Conservation (phyloP, 2,113 vertebrate genomes). For the Condylura cristata region DNA sequence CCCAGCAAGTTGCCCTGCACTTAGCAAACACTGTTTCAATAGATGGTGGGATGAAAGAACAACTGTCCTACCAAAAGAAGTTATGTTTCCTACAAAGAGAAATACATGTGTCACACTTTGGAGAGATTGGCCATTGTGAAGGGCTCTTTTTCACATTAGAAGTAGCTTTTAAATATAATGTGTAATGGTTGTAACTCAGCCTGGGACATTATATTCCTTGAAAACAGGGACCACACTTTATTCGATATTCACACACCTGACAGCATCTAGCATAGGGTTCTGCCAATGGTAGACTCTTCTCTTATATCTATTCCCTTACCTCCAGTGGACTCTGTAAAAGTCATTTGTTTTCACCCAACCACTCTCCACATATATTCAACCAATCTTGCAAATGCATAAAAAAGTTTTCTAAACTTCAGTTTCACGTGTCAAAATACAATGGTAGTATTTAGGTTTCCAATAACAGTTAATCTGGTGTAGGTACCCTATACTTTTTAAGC, state of each 20-base stretch:
- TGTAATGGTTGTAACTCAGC: background rate
- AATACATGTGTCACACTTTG: constrained; percentile 44
- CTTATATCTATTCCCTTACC: background rate
- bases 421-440: constrained; percentile 30
- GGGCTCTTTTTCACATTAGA: constrained; percentile 9
- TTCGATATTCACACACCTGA: background rate
- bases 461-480: background rate
- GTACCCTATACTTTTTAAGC: background rate
- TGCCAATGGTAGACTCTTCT: background rate
- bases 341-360: constrained; percentile 24
- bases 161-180: background rate
- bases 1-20: background rate
- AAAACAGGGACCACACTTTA: background rate
- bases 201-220: background rate
- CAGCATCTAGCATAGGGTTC: background rate
- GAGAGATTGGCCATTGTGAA: constrained; percentile 19
- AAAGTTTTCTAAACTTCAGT: constrained; percentile 18
- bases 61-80: constrained; percentile 44
- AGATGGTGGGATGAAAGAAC: constrained; percentile 43
- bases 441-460: constrained; percentile 7
- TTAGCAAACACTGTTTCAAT: constrained; percentile 41
- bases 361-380: background rate
- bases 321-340: background rate
- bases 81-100: constrained; percentile 32
- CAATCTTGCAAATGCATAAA: background rate